Evolutionary conservation across 1,140 invertebrate species (phyloP).

Genomic region (Tetramorium parvispinum): DNA sequence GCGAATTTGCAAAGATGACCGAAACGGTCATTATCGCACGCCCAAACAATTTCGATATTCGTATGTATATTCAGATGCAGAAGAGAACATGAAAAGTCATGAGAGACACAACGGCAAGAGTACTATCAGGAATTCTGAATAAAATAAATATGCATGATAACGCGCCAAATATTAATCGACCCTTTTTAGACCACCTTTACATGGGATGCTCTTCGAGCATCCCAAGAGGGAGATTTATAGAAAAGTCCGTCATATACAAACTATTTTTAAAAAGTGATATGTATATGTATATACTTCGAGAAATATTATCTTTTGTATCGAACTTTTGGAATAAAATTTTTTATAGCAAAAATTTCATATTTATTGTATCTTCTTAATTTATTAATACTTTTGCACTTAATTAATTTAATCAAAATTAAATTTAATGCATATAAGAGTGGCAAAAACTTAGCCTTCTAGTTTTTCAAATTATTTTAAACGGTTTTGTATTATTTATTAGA

Average conservation of each 20-base stretch:
- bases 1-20: neutral
- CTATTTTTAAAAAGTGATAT: neutral
- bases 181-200: neutral
- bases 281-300: too few species aligned
- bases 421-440: neutral
- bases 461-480: neutral
- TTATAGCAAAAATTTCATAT: neutral
- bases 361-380: neutral
- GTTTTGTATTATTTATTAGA: neutral
- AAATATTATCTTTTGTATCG: too few species aligned
- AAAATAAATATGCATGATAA: conserved; percentile 31
- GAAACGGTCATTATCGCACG: neutral
- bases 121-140: neutral
- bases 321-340: neutral
- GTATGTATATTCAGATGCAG: neutral
- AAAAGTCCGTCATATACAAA: neutral
- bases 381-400: neutral
- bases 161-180: conserved; percentile 14
- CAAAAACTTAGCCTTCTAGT: neutral
- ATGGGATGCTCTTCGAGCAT: too few species aligned
- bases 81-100: neutral
- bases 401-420: neutral
- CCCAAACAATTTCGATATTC: neutral
- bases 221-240: neutral
- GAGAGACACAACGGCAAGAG: neutral